Base-by-base conservation (phyloP, 2,113 vertebrate species). In the Notothenia coriiceps region DNA sequence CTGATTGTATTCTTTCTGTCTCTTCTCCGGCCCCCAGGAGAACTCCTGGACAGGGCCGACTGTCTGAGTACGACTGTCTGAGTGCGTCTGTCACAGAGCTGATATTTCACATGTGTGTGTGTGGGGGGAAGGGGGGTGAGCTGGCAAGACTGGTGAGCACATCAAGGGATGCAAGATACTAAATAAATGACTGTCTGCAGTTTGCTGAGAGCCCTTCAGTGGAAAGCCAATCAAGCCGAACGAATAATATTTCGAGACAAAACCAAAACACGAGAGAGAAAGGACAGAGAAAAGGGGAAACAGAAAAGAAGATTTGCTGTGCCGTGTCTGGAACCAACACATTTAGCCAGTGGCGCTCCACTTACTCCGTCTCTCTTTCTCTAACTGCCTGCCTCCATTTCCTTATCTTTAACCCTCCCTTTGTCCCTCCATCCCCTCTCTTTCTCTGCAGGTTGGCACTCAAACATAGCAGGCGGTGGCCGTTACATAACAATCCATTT, bases 401-500 rank as follows among this genome's bases (percentile, higher is more conserved):
- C 57, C 62, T 73, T 76, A 56, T 74, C 72, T 65, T 80, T 84
- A 82, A 80, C 70, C 80, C 74, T 73, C 47, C 51, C 52, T 77
- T 86, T 78, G 71, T 80, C 73, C 56, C 57, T 59, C 67, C 51
- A 55, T 69, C 49, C 62, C 52, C 35, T 74, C 68, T 60, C 69
- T 66, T 66, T 64, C 77, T 86, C 70, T 57, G 70, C 80, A 85
- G 84, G 77, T 87, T 91, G 90, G 87, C 89, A 90, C 79, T 73
- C 67, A 72, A 70, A 89, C 89, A 72, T 7, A 70, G 82, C 80
- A 77, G 70, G 70, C 80, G 66, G 66, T n/a, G 65, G 72, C 87
- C 40, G 12, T 93, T 91, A 83, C 74, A 66, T 86, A 90, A 91
- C 85, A 67, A 65, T 85, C 79, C 61, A 49, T 90, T 89, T 90